phyloP scores from a whole-genome alignment of 1,140 invertebrate species.

The Solenopsis fugax region DNA sequence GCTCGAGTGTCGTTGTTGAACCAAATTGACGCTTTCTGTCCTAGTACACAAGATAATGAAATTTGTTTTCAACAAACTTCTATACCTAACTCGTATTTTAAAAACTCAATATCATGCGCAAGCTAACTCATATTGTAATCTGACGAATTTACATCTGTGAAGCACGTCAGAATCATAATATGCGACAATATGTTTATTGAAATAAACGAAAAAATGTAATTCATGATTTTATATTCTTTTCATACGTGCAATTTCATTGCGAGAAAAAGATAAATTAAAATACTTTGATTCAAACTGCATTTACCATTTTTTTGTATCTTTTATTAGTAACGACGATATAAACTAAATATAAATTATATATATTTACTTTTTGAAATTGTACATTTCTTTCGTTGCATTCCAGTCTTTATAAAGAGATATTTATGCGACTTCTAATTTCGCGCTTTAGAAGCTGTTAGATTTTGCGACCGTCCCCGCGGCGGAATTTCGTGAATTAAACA shows the following conservation, averaged over 20 bases:
- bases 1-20: slow-evolving; percentile 48
- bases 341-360: slow-evolving; percentile 11
- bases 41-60: not conserved
- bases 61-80: slow-evolving; percentile 29
- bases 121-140: not conserved
- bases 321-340: not conserved
- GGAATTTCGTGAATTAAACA: slow-evolving; percentile 76
- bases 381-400: slow-evolving; percentile 23
- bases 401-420: slow-evolving; percentile 55
- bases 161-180: not conserved
- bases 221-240: slow-evolving; percentile 5
- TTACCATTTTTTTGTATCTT: not conserved
- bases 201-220: not conserved
- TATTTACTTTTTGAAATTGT: not conserved
- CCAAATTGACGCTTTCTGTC: slow-evolving; percentile 38
- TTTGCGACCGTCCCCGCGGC: slow-evolving; percentile 31
- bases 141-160: not conserved
- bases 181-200: not conserved
- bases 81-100: not conserved
- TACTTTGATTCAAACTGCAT: not conserved
- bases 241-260: not conserved
- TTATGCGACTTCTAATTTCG: slow-evolving; percentile 41
- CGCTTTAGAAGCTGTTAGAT: slow-evolving; percentile 23
- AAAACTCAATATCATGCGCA: not conserved
- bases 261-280: not conserved